Percentiles rank a stretch among this genome's conserved stretches.
Conservation (phyloP, 2,113 vertebrate genomes). For the Sinocyclocheilus maitianheensis region DNA sequence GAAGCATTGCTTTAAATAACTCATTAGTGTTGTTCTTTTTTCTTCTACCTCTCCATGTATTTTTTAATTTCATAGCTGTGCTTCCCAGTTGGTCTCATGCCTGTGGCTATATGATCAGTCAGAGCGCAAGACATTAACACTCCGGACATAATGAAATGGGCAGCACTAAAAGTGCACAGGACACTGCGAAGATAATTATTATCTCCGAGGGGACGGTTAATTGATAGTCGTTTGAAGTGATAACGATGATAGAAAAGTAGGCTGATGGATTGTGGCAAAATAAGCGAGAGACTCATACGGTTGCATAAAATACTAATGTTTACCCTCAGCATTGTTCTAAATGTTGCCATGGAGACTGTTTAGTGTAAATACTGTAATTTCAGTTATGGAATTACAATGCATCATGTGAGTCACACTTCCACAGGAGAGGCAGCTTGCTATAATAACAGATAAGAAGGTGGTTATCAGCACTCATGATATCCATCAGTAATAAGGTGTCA, state of each 20-base stretch:
- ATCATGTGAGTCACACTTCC: slow-evolving; percentile 19
- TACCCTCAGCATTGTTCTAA: slow-evolving; percentile 2
- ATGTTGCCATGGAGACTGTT: slow-evolving; percentile 51
- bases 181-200: slow-evolving; percentile 75
- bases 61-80: slow-evolving; percentile 32
- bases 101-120: slow-evolving; percentile 63
- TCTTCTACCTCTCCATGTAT: slow-evolving; percentile 11
- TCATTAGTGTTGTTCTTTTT: background rate
- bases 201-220: slow-evolving; percentile 71
- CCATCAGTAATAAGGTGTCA: slow-evolving; percentile 37
- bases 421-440: slow-evolving; percentile 35
- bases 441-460: slow-evolving; percentile 38
- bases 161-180: slow-evolving; percentile 71
- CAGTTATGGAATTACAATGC: slow-evolving; percentile 17
- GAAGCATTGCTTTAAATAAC: background rate
- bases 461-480: slow-evolving; percentile 29
- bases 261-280: slow-evolving; percentile 46
- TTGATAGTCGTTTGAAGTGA: slow-evolving; percentile 69
- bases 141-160: slow-evolving; percentile 73
- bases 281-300: slow-evolving; percentile 11
- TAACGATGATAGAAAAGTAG: slow-evolving; percentile 62
- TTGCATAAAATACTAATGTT: slow-evolving; percentile 26
- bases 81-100: slow-evolving; percentile 24
- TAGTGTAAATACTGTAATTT: slow-evolving; percentile 36
- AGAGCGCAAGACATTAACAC: slow-evolving; percentile 63